Evolutionary conservation across 2,888 invertebrate species (phyloP).

Genomic region (Trichopoda pennipes): DNA sequence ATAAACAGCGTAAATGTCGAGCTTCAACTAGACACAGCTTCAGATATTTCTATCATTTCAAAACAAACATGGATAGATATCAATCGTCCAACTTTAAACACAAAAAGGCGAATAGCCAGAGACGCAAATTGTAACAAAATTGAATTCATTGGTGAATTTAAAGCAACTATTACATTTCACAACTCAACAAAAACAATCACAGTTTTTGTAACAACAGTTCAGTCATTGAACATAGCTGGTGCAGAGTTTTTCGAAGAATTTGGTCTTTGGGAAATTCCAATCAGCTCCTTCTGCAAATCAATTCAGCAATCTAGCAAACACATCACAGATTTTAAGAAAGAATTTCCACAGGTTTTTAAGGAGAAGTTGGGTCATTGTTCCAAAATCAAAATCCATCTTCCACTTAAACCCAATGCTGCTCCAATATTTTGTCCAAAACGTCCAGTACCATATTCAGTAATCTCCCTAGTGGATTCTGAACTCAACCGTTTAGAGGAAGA

Average conservation of each 20-base stretch:
- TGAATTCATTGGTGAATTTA: conserved; percentile 36
- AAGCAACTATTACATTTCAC: conserved; percentile 10
- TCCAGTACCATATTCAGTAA: conserved; percentile 67
- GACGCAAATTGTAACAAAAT: conserved; percentile 59
- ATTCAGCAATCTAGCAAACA: background rate
- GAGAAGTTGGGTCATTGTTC: conserved; percentile 57
- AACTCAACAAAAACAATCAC: conserved; percentile 25
- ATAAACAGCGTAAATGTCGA: conserved; percentile 34
- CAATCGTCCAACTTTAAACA: conserved; percentile 24
- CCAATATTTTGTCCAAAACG: conserved; percentile 66
- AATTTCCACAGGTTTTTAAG: conserved; percentile 54
- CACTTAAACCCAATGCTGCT: conserved; percentile 58
- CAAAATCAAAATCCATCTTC: conserved; percentile 68
- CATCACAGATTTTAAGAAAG: background rate
- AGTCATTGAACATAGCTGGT: background rate
- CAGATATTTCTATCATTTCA: conserved; percentile 38
- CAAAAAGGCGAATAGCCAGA: conserved; percentile 43
- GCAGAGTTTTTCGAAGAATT: conserved; percentile 60
- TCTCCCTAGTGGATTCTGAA: conserved; percentile 32
- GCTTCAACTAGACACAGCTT: conserved; percentile 47
- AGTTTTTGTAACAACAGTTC: conserved; percentile 58
- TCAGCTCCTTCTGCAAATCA: conserved; percentile 43
- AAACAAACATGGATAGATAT: conserved; percentile 47
- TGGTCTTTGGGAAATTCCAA: conserved; percentile 55
- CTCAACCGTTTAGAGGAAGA: conserved; percentile 11